phyloP scores from a whole-genome alignment of 2,113 vertebrate genomes.

The Gasterosteus aculeatus region DNA sequence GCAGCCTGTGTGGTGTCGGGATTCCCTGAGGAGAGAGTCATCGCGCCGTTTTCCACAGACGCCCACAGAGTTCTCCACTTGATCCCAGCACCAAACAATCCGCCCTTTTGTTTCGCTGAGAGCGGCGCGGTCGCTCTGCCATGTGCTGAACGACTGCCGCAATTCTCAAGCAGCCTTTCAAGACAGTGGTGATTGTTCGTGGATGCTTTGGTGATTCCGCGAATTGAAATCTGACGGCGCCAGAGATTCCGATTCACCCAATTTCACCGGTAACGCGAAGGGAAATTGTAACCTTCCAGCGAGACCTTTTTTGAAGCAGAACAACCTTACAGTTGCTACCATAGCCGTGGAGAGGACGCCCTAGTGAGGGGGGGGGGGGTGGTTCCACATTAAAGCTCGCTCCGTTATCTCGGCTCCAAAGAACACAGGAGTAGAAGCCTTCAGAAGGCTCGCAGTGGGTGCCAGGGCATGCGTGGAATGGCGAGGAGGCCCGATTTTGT shows the following conservation, averaged over 20 bases:
- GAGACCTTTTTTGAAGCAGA: slow-evolving; percentile 60
- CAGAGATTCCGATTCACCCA: slow-evolving; percentile 23
- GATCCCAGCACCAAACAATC: slow-evolving; percentile 67
- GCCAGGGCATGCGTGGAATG: slow-evolving; percentile 80
- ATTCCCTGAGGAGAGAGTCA: slow-evolving; percentile 69
- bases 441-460: slow-evolving; percentile 75
- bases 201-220: slow-evolving; percentile 27
- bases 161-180: slow-evolving; percentile 49
- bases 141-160: slow-evolving; percentile 53
- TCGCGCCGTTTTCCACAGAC: slow-evolving; percentile 63
- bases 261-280: slow-evolving; percentile 3
- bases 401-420: slow-evolving; percentile 61
- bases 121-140: slow-evolving; percentile 34
- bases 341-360: slow-evolving; percentile 38
- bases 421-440: slow-evolving; percentile 49
- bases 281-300: slow-evolving; percentile 46
- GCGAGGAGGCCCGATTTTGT: slow-evolving; percentile 70
- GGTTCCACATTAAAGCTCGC: slow-evolving; percentile 59
- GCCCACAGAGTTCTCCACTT: slow-evolving; percentile 69
- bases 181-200: slow-evolving; percentile 46
- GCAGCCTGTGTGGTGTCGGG: slow-evolving; percentile 69
- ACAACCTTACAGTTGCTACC: slow-evolving; percentile 44
- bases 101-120: slow-evolving; percentile 55
- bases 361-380: slow-evolving; percentile 28
- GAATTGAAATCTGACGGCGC: slow-evolving; percentile 25